These are phyloP conservation scores for Epinotia brunnichana DNA, from an alignment of 2,888 invertebrate genomes.

Conservation along the genomic window DNA sequence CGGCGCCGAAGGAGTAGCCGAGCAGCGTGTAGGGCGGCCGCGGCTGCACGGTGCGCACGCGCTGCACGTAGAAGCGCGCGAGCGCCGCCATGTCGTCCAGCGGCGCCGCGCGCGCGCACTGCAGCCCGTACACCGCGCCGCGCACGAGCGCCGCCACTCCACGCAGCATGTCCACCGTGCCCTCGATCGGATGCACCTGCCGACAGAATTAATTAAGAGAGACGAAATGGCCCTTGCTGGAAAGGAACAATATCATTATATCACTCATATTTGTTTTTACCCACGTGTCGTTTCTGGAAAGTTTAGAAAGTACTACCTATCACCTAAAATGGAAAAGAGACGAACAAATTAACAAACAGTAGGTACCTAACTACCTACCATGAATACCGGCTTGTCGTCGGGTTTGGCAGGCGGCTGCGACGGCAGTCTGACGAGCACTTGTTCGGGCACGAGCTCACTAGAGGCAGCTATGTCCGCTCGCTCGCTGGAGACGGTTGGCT, in stretches of 20 bases:
- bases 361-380: too few species aligned
- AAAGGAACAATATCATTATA: too few species aligned
- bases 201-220: background rate
- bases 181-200: slow-evolving; percentile 93
- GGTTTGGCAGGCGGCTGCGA: slow-evolving; percentile 75
- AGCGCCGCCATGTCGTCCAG: slow-evolving; percentile 87
- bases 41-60: slow-evolving; percentile 90
- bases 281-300: background rate
- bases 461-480: slow-evolving; percentile 45
- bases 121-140: too few species aligned
- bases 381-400: slow-evolving; percentile 84
- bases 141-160: slow-evolving; percentile 89
- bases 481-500: background rate
- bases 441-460: slow-evolving; percentile 89
- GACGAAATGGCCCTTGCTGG: too few species aligned
- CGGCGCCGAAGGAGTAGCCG: slow-evolving; percentile 98
- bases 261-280: too few species aligned
- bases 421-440: slow-evolving; percentile 87
- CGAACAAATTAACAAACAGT: too few species aligned
- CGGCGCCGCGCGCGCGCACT: slow-evolving; percentile 91
- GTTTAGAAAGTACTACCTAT: background rate
- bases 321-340: background rate
- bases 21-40: slow-evolving; percentile 93
- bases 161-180: slow-evolving; percentile 88
- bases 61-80: slow-evolving; percentile 88